These are phyloP conservation scores for Agonopterix subpropinquella DNA, from an alignment of 2,888 invertebrate genomes.

Conservation along the genomic window DNA sequence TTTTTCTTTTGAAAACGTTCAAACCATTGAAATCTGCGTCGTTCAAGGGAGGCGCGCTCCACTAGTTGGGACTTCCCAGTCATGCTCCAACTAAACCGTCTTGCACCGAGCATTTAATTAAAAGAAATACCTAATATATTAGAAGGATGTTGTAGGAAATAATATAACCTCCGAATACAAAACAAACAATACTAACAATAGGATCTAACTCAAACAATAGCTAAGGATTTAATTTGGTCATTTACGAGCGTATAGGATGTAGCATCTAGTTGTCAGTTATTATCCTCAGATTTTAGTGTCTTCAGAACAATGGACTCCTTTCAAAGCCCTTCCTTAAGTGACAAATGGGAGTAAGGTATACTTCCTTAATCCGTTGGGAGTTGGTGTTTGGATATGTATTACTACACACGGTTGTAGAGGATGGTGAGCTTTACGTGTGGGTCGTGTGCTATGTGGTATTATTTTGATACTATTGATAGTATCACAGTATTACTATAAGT, in stretches of 20 bases:
- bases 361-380: conserved; percentile 53
- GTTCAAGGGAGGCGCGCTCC: too few relatives aligned
- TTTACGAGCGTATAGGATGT: conserved; percentile 14
- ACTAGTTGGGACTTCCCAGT: too few relatives aligned
- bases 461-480: too few relatives aligned
- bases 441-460: too few relatives aligned
- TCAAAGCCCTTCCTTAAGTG: conserved; percentile 56
- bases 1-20: too few relatives aligned
- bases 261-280: conserved; percentile 31
- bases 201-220: conserved; percentile 3
- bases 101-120: too few relatives aligned
- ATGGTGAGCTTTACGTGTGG: not conserved
- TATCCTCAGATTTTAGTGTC: conserved; percentile 48
- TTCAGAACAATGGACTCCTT: conserved; percentile 51
- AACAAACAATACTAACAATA: conserved; percentile 1
- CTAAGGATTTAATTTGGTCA: conserved; percentile 17
- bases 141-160: too few relatives aligned
- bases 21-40: too few relatives aligned
- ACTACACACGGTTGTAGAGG: conserved; percentile 9
- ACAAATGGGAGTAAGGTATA: conserved; percentile 55
- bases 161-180: not conserved
- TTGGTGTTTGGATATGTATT: conserved; percentile 21
- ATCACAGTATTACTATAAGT: too few relatives aligned
- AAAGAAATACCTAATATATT: too few relatives aligned
- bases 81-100: too few relatives aligned